Evolutionary conservation across 2,888 invertebrate genomes (phyloP).

Genomic region (Corythucha ciliata): DNA sequence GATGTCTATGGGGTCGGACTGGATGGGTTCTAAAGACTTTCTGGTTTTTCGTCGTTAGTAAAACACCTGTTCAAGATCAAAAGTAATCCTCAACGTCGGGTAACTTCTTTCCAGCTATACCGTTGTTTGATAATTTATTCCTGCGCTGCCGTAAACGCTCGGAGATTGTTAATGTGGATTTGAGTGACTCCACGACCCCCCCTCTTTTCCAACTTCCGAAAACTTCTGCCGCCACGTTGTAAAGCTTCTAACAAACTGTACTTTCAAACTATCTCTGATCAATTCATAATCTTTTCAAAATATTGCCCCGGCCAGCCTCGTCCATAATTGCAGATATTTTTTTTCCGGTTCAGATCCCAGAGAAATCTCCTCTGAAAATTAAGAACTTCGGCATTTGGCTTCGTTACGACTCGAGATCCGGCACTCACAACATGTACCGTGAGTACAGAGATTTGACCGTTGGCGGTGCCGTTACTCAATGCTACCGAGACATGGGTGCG

Average conservation of each 20-base stretch:
- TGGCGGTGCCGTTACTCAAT: constrained; percentile 93
- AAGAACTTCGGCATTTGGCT: constrained; percentile 99
- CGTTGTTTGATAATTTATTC: no score
- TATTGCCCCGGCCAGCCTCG: neutral
- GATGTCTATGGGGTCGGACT: no score
- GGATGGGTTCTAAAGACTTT: no score
- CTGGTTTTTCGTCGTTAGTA: no score
- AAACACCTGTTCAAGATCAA: no score
- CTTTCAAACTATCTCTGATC: constrained; percentile 10
- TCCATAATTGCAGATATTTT: constrained; percentile 8
- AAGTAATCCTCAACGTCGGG: no score
- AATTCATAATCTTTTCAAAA: neutral
- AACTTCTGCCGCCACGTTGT: neutral
- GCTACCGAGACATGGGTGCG: constrained; percentile 96
- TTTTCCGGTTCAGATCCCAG: constrained; percentile 58
- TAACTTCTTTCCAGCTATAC: no score
- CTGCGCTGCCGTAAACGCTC: no score
- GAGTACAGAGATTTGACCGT: constrained; percentile 96
- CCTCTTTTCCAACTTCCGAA: no score
- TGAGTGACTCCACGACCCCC: no score
- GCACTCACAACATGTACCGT: constrained; percentile 99
- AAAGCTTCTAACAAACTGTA: neutral
- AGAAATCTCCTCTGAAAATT: constrained; percentile 85
- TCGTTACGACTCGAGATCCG: constrained; percentile 95
- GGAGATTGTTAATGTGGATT: no score